Conservation (phyloP, 2,797 vertebrate genomes). For the Lagodon rhomboides region DNA sequence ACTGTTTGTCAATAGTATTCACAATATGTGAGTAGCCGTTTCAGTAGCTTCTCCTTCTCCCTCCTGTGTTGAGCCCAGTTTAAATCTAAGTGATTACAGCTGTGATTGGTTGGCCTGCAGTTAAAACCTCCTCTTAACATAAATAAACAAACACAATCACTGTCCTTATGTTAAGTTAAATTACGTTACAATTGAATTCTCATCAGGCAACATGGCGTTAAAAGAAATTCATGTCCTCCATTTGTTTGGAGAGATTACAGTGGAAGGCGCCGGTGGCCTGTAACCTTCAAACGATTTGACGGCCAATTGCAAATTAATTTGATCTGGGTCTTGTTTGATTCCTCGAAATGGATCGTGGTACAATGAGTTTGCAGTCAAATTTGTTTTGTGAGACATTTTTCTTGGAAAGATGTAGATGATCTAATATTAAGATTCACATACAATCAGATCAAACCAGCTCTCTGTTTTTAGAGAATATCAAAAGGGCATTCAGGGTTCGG, state of each 20-base stretch:
- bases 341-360: conserved; percentile 31
- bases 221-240: conserved; percentile 66
- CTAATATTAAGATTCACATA: conserved; percentile 15
- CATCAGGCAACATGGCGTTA: conserved; percentile 38
- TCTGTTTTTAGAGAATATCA: conserved; percentile 15
- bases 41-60: neutral
- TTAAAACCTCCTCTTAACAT: conserved; percentile 7
- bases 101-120: conserved; percentile 6
- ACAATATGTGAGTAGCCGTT: neutral
- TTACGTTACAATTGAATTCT: conserved; percentile 71
- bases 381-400: conserved; percentile 43
- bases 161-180: conserved; percentile 54
- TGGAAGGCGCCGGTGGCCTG: conserved; percentile 19
- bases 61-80: conserved; percentile 7
- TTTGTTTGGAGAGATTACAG: conserved; percentile 59
- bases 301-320: conserved; percentile 61
- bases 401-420: conserved; percentile 28
- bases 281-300: conserved; percentile 57
- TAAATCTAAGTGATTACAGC: conserved; percentile 6
- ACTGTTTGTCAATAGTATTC: neutral
- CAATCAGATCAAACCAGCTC: conserved; percentile 9
- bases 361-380: conserved; percentile 22
- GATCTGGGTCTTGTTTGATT: conserved; percentile 51
- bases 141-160: conserved; percentile 26
- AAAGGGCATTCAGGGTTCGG: neutral